Base-by-base conservation (phyloP, 2,797 vertebrate genomes). In the Acanthurus leucopareius region DNA sequence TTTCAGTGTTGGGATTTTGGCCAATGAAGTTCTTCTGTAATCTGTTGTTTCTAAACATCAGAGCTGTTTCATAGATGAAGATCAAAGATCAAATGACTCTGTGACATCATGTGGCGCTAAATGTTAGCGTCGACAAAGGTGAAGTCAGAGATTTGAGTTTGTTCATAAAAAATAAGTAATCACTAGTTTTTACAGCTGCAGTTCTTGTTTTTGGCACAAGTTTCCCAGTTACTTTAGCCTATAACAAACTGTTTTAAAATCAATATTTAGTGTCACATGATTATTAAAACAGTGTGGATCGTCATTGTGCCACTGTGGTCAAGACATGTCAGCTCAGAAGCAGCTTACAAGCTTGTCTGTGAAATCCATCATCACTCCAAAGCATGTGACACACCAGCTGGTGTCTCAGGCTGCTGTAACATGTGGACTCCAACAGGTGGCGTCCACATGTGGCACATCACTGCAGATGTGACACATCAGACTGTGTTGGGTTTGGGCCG, bases 161-260 rank as follows among this genome's bases (percentile, higher is more conserved):
- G 13, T 35, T 25, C 20, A 19, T 28, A 17, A 40, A 25, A 38
- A 15, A 28, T 2, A 28, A 28, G 28, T 28, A 4, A 28, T 28
- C 28, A 28, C 28, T 5, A 8, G 9, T 71, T 71, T 28, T 8
- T n/a, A 2, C 48, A 40, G 45, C n/a, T 44, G 13, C 14, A 59
- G 48, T 49, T 62, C 40, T 61, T 42, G 51, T 44, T 14, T 62
- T 57, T 60, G 69, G 16, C 20, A 13, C 5, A 20, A 58, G 15
- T 8, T 28, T 20, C 40, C 49, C 11, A 45, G 22, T 22, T 14
- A 47, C 3, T 32, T 61, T 35, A 65, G 54, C 1, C 28, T 69
- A 10, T 11, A 73, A 75, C 73, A 75, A 85, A 75, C 57, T 42
- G 42, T 65, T 61, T 73, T 51, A 16, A 69, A 75, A 75, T 56